A percentile compares a stretch with the other conserved stretches of the same genome.
Evolutionary conservation across 2,113 vertebrate genomes (phyloP).

Genomic region (Alligator mississippiensis): DNA sequence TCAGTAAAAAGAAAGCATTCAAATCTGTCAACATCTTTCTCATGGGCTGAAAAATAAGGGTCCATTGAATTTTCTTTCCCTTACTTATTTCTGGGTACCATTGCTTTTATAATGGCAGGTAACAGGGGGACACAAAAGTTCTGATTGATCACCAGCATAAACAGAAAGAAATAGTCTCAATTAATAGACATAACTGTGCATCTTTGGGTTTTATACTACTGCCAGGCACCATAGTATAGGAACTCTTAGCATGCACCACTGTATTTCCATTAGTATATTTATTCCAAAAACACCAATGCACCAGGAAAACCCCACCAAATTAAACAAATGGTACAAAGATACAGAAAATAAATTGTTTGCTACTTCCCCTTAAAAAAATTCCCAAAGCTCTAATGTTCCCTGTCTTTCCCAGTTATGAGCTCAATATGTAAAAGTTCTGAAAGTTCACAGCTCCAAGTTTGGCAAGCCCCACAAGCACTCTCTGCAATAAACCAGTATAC

Average conservation of each 20-base stretch:
- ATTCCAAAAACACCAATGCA: background rate
- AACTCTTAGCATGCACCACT: background rate
- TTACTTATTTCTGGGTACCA: background rate
- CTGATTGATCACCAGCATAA: constrained; percentile 10
- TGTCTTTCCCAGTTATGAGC: background rate
- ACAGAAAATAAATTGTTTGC: background rate
- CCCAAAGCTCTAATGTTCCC: background rate
- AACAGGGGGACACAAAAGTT: background rate
- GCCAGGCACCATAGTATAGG: background rate
- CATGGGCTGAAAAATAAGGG: background rate
- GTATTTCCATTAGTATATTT: background rate
- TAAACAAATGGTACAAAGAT: constrained; percentile 26
- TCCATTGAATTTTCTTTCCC: background rate
- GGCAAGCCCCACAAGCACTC: background rate
- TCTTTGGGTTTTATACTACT: background rate
- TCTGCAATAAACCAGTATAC: background rate
- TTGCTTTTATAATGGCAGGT: background rate
- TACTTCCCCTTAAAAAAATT: background rate
- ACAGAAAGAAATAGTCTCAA: constrained; percentile 31
- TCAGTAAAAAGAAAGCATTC: background rate
- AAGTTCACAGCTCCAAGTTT: background rate
- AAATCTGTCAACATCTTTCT: background rate
- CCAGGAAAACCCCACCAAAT: constrained; percentile 51
- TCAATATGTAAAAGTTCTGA: background rate
- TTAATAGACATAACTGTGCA: background rate